Evolutionary conservation across 2,797 vertebrate genomes (phyloP).

Genomic region (Hafferia zeledoni): DNA sequence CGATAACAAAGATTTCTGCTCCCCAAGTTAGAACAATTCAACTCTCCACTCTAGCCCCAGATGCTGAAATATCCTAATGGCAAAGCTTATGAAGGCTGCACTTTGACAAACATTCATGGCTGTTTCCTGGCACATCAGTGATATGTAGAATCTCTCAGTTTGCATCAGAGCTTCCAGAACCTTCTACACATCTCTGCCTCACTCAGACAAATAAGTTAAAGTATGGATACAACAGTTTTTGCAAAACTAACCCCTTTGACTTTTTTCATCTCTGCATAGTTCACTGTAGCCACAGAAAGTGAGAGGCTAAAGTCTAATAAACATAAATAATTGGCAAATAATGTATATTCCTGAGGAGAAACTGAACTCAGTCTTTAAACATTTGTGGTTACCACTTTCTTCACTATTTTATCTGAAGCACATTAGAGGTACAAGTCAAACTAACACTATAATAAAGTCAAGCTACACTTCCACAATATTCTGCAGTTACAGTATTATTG

Average conservation of each 20-base stretch:
- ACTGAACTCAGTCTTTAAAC: background rate
- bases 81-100: background rate
- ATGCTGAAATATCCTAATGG: background rate
- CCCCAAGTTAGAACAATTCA: background rate
- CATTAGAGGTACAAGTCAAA: background rate
- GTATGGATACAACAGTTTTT: fast-evolving
- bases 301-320: background rate
- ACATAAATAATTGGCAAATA: background rate
- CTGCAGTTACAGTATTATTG: background rate
- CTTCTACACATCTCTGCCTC: background rate
- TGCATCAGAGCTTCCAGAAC: background rate
- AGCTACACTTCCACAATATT: background rate
- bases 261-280: background rate
- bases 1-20: background rate
- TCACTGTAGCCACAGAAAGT: background rate
- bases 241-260: background rate
- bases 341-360: background rate
- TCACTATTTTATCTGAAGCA: background rate
- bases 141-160: background rate
- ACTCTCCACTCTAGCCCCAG: background rate
- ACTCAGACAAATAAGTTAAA: background rate
- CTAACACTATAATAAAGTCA: background rate
- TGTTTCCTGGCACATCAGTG: background rate
- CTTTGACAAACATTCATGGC: background rate
- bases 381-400: background rate